Conservation (phyloP, 2,797 vertebrate genomes). For the Brotogeris chrysoptera region DNA sequence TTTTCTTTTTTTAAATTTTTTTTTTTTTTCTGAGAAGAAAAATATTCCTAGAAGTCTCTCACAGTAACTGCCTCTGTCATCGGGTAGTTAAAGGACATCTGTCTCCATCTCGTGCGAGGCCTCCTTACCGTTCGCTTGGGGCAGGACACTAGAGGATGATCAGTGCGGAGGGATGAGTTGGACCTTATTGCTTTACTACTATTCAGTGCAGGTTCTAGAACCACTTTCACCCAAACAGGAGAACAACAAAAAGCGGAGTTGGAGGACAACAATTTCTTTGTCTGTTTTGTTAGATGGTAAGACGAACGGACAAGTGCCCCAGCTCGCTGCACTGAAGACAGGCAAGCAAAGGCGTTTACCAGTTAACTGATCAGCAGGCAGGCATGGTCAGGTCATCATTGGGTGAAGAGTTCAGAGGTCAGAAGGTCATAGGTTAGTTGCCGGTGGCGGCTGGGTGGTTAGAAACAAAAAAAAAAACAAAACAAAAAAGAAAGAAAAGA, state of each 20-base stretch:
- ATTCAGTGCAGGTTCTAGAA: constrained; percentile 99
- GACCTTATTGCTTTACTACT: constrained; percentile 98
- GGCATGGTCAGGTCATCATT: constrained; percentile 99
- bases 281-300: constrained; percentile 91
- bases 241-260: constrained; percentile 81
- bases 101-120: constrained; percentile 78
- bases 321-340: constrained; percentile 94
- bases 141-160: constrained; percentile 76
- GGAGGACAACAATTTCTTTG: constrained; percentile 86
- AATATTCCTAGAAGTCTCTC: constrained; percentile 81
- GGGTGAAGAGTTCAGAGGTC: constrained; percentile 99
- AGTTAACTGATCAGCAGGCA: constrained; percentile 98
- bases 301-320: constrained; percentile 93
- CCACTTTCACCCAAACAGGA: constrained; percentile 89
- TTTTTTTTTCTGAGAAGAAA: constrained; percentile 61
- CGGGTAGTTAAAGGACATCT: constrained; percentile 77
- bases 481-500: constrained; percentile 94
- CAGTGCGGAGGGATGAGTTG: constrained; percentile 83
- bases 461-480: constrained; percentile 95
- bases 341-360: constrained; percentile 96
- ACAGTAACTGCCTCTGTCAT: constrained; percentile 87
- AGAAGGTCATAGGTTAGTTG: constrained; percentile 99
- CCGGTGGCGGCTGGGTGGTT: constrained; percentile 99
- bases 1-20: background rate
- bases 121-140: constrained; percentile 81